A percentile compares a stretch with the other conserved stretches of the same genome.
Conservation (phyloP, 2,113 vertebrate species). For the Platycercus adscitus region DNA sequence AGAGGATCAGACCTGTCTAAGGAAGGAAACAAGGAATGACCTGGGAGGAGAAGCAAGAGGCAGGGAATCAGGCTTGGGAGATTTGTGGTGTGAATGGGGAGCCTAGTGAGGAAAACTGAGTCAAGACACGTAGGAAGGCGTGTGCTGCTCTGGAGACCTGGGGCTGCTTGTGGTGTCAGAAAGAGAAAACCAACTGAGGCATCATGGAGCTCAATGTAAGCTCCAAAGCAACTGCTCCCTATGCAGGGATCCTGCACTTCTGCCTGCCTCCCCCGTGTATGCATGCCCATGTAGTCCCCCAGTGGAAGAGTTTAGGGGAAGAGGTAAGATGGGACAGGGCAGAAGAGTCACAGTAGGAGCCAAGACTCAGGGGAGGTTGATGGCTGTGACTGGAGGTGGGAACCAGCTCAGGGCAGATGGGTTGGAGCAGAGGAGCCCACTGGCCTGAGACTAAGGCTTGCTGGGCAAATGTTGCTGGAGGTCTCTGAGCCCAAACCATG, state of each 20-base stretch:
- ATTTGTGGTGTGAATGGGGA: neutral
- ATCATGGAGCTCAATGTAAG: neutral
- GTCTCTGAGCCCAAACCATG: neutral
- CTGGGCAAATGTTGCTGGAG: neutral
- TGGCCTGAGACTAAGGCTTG: too few species aligned
- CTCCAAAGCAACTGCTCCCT: neutral
- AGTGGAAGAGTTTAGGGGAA: neutral
- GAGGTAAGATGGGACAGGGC: neutral
- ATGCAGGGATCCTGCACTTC: neutral
- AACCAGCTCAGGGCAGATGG: neutral
- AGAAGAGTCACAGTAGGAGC: neutral
- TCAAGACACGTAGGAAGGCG: accelerated
- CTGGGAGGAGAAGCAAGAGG: accelerated
- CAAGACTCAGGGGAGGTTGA: neutral
- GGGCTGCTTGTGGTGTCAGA: neutral
- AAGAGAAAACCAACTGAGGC: neutral
- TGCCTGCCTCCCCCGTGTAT: neutral
- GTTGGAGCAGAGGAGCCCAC: neutral
- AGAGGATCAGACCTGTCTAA: neutral
- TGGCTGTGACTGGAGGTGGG: neutral
- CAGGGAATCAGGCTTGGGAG: neutral
- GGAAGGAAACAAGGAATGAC: neutral
- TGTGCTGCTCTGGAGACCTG: neutral
- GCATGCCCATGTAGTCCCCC: neutral
- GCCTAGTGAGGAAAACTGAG: neutral